phyloP scores from a whole-genome alignment of 2,113 vertebrate genomes.

The Platichthys flesus region DNA sequence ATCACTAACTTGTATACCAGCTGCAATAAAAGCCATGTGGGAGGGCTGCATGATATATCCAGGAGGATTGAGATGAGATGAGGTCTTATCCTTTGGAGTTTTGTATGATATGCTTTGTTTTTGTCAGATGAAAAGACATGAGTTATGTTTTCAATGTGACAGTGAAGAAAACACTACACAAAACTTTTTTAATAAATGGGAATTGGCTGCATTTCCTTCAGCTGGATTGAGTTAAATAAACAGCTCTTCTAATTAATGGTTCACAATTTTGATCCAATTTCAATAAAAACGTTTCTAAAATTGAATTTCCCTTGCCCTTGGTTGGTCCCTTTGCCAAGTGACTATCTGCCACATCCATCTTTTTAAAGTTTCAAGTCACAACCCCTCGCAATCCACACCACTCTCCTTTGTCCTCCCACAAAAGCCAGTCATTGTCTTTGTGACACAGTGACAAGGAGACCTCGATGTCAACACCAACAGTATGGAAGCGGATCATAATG shows the following conservation, averaged over 20 bases:
- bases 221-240: slow-evolving; percentile 3
- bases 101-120: slow-evolving; percentile 5
- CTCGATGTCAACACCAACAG: slow-evolving; percentile 64
- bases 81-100: slow-evolving; percentile 33
- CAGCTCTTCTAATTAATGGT: not conserved
- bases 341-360: slow-evolving; percentile 48
- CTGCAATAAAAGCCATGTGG: slow-evolving; percentile 43
- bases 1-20: slow-evolving; percentile 54
- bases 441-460: slow-evolving; percentile 64
- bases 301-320: not conserved
- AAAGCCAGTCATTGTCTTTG: slow-evolving; percentile 64
- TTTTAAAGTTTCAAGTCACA: slow-evolving; percentile 55
- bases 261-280: not conserved
- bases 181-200: slow-evolving; percentile 7
- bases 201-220: slow-evolving; percentile 4
- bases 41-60: slow-evolving; percentile 37
- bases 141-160: not conserved
- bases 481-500: slow-evolving; percentile 61
- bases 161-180: not conserved
- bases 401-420: slow-evolving; percentile 59
- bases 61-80: not conserved
- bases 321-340: not conserved
- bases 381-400: slow-evolving; percentile 20
- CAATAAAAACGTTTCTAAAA: not conserved
- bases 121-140: slow-evolving; percentile 9